Percentiles rank a stretch among this genome's conserved stretches.
These are phyloP conservation scores for Neoarius graeffei DNA, from an alignment of 2,113 vertebrate species.

Conservation along the genomic window DNA sequence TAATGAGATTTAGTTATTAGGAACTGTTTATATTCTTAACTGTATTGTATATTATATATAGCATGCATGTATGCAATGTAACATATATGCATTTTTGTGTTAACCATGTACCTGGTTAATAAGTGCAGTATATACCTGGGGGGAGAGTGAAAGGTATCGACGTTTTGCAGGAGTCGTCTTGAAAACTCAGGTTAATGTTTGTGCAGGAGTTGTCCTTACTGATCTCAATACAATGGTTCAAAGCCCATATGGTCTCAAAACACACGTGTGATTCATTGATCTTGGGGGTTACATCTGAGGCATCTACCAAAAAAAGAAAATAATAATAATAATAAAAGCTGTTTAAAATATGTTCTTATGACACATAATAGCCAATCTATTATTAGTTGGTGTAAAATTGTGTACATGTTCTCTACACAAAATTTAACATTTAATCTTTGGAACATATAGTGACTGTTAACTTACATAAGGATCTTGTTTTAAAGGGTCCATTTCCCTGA, in stretches of 20 bases:
- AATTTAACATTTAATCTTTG: neutral
- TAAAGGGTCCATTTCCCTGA: fast-evolving
- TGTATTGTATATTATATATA: no score
- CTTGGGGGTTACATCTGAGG: neutral
- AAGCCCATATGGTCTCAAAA: neutral
- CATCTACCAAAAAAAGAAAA: neutral
- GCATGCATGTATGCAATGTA: neutral
- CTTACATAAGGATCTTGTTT: neutral
- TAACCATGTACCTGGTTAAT: neutral
- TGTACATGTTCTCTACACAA: neutral
- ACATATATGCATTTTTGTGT: neutral
- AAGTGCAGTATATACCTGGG: neutral
- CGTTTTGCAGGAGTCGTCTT: fast-evolving
- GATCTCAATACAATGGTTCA: neutral
- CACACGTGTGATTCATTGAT: neutral
- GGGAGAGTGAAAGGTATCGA: neutral
- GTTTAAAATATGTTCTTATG: neutral
- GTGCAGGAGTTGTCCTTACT: constrained; percentile 26
- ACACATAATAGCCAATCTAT: neutral
- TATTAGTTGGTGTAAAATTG: neutral
- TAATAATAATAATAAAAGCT: no score
- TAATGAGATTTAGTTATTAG: neutral
- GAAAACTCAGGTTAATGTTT: fast-evolving
- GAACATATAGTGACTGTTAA: constrained; percentile 21
- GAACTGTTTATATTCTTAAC: neutral